Percentiles rank a stretch among this genome's conserved stretches.
Conservation (phyloP, 2,113 vertebrate species). For the Saguinus midas region DNA sequence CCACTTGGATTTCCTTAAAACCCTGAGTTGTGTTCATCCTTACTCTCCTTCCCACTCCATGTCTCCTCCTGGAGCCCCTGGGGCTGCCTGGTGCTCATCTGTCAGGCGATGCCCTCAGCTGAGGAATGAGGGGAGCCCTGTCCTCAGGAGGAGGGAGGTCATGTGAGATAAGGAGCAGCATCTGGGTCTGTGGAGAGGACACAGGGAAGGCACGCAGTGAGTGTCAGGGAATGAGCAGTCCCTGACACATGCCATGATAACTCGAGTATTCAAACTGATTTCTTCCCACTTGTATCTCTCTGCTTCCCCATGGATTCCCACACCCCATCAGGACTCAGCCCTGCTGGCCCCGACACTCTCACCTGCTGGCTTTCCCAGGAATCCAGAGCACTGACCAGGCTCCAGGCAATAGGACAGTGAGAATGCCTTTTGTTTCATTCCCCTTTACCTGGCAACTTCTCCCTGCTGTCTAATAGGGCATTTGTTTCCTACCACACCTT, state of each 20-base stretch:
- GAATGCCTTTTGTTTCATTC: not conserved
- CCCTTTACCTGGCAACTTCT: too few relatives aligned
- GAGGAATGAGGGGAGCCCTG: too few relatives aligned
- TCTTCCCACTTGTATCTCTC: not conserved
- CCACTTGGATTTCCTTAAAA: too few relatives aligned
- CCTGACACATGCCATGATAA: accelerated
- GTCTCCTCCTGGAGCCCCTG: not conserved
- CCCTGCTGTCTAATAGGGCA: too few relatives aligned
- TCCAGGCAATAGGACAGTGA: not conserved
- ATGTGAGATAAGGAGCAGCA: too few relatives aligned
- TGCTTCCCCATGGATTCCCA: not conserved
- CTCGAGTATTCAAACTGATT: too few relatives aligned
- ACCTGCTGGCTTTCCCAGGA: not conserved
- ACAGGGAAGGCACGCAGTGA: not conserved
- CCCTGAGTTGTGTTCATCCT: too few relatives aligned
- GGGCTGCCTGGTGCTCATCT: too few relatives aligned
- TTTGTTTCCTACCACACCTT: not conserved
- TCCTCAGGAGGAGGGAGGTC: too few relatives aligned
- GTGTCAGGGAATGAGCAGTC: not conserved
- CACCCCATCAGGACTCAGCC: accelerated
- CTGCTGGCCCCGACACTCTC: accelerated
- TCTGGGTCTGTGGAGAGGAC: too few relatives aligned
- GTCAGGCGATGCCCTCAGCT: too few relatives aligned
- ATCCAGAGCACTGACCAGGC: not conserved
- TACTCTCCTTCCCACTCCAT: not conserved